Conservation (phyloP, 1,140 invertebrate species). For the Drosophila erecta region DNA sequence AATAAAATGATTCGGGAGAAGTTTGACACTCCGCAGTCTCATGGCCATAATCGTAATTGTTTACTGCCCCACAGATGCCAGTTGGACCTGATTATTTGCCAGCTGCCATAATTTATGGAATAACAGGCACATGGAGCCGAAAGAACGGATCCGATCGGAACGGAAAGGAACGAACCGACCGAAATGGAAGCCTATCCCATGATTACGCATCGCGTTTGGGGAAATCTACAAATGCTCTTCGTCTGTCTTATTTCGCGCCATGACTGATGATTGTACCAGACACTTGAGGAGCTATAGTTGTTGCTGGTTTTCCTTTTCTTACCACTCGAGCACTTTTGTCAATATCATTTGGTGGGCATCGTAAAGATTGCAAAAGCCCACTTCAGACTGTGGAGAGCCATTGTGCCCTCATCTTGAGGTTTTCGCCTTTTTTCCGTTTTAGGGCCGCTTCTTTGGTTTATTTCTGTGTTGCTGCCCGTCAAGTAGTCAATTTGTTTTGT, state of each 20-base stretch:
- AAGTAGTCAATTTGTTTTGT: conserved; percentile 76
- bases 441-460: conserved; percentile 24
- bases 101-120: conserved; percentile 39
- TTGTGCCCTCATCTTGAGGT: conserved; percentile 54
- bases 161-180: not conserved
- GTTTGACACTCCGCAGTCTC: conserved; percentile 49
- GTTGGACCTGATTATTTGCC: conserved; percentile 49
- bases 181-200: conserved; percentile 5
- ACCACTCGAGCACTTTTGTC: conserved; percentile 76
- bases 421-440: conserved; percentile 37
- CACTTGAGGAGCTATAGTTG: conserved; percentile 71
- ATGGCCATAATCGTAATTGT: conserved; percentile 59
- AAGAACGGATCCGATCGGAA: not conserved
- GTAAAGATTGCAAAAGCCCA: conserved; percentile 81
- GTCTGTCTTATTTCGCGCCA: conserved; percentile 61
- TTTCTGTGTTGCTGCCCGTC: conserved; percentile 38
- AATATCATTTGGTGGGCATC: conserved; percentile 82
- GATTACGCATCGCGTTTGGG: conserved; percentile 51
- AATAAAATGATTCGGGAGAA: conserved; percentile 52
- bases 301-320: conserved; percentile 53
- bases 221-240: conserved; percentile 47
- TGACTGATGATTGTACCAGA: conserved; percentile 76
- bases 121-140: conserved; percentile 1
- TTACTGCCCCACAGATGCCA: conserved; percentile 50
- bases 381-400: conserved; percentile 74